Conservation (phyloP, 2,888 invertebrate genomes). For the Fissipunctia ypsillon region DNA sequence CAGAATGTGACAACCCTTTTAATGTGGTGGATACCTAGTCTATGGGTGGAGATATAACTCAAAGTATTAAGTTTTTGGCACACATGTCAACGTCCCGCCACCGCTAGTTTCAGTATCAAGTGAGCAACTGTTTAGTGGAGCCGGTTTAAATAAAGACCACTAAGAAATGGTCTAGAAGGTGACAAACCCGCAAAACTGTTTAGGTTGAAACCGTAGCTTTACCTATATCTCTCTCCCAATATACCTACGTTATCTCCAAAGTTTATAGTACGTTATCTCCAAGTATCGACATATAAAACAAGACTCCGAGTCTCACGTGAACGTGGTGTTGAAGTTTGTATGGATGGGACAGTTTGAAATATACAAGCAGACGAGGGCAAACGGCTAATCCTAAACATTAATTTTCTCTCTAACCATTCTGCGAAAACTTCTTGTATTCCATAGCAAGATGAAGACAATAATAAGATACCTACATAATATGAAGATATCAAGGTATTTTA, state of each 20-base stretch:
- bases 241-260: neutral
- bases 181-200: neutral
- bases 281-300: neutral
- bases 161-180: neutral
- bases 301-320: neutral
- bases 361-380: neutral
- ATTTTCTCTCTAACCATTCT: neutral
- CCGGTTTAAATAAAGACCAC: neutral
- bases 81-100: no score
- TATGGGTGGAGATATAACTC: no score
- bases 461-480: no score
- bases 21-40: no score
- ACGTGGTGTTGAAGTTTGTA: neutral
- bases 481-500: no score
- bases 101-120: neutral
- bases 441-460: no score
- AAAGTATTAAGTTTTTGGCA: neutral
- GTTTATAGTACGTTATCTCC: no score
- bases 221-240: no score
- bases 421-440: neutral
- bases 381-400: neutral
- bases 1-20: no score
- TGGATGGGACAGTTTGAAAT: neutral
- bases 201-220: no score
- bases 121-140: neutral